A percentile compares a stretch with the other conserved stretches of the same genome.
Conservation (phyloP, 2,113 vertebrate species). For the Engraulis encrasicolus region DNA sequence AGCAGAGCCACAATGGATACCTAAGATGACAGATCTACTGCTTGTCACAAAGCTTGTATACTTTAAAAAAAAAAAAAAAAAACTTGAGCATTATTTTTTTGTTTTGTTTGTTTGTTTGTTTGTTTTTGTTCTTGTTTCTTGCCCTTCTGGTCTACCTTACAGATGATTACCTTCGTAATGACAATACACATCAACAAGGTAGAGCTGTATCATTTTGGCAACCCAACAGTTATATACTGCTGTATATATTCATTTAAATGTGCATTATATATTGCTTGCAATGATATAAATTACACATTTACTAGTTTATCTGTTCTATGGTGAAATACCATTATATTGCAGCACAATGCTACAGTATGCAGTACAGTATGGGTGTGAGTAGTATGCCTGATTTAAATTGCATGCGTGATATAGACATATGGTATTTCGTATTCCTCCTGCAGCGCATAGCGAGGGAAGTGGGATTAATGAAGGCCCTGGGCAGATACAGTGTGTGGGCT, state of each 20-base stretch:
- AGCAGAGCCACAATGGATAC: background rate
- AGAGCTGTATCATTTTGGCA: too few relatives aligned
- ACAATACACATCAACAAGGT: too few relatives aligned
- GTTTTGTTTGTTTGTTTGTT: too few relatives aligned
- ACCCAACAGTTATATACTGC: too few relatives aligned
- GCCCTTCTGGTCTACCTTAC: too few relatives aligned
- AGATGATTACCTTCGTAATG: too few relatives aligned
- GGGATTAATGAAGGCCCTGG: background rate
- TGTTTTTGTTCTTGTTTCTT: too few relatives aligned
- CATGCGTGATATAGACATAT: too few relatives aligned
- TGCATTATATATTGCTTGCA: background rate
- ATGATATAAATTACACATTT: background rate
- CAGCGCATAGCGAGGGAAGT: background rate
- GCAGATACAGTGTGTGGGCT: slow-evolving; percentile 28
- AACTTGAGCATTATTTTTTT: slow-evolving; percentile 19
- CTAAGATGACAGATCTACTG: background rate
- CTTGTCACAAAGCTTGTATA: slow-evolving; percentile 13
- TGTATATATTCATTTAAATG: background rate
- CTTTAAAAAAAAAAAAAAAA: slow-evolving; percentile 24
- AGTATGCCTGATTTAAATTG: too few relatives aligned
- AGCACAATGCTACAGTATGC: too few relatives aligned
- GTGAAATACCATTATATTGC: too few relatives aligned
- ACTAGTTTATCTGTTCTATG: background rate
- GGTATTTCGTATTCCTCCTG: background rate
- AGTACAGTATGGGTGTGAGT: too few relatives aligned